A percentile compares a stretch with the other conserved stretches of the same genome.
Evolutionary conservation across 2,113 vertebrate species (phyloP).

Genomic region (Nycticorax nycticorax): DNA sequence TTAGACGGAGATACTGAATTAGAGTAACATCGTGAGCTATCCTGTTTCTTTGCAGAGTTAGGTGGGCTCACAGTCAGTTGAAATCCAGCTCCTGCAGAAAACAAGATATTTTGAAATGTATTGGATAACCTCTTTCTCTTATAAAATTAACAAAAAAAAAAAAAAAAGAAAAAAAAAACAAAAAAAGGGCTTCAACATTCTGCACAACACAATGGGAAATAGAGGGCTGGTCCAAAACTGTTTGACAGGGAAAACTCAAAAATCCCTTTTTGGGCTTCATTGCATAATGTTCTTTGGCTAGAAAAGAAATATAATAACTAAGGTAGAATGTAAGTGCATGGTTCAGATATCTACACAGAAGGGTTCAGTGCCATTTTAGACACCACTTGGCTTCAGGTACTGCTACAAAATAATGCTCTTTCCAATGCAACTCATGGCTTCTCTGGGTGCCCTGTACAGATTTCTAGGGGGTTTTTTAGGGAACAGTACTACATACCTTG

Average conservation of each 20-base stretch:
- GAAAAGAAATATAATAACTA: background rate
- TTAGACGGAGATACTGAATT: background rate
- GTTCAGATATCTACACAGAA: background rate
- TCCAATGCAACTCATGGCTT: background rate
- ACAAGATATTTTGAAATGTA: background rate
- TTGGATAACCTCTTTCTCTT: background rate
- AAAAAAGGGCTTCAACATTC: background rate
- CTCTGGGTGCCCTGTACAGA: background rate
- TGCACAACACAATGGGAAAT: background rate
- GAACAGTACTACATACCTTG: background rate
- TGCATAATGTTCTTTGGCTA: background rate
- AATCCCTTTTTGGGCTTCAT: background rate
- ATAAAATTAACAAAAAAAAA: too few species aligned
- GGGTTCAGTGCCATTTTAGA: background rate
- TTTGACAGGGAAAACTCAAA: background rate
- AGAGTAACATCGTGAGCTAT: background rate
- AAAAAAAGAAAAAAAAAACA: too few species aligned
- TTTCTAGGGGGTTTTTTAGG: background rate
- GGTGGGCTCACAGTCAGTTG: background rate
- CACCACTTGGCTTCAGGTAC: accelerated
- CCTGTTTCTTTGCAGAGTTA: background rate
- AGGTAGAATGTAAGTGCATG: background rate
- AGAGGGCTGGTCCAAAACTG: background rate
- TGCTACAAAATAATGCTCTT: background rate
- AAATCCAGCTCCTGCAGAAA: background rate